Conservation (phyloP, 2,888 invertebrate species). For the Neria commutata region DNA sequence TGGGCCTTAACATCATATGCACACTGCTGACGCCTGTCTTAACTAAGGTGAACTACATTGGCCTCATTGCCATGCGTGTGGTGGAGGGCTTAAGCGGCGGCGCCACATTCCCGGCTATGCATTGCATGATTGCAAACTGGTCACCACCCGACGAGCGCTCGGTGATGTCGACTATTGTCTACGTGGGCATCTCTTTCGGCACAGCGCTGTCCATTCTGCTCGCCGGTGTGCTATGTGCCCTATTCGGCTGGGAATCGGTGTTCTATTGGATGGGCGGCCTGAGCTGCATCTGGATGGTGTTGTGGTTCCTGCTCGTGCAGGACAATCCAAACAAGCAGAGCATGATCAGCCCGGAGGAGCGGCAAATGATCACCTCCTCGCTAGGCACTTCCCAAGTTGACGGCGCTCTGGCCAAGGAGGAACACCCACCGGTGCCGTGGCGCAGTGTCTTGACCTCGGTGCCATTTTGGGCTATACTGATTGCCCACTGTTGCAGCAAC, state of each 20-base stretch:
- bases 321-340: constrained; percentile 74
- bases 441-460: constrained; percentile 71
- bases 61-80: constrained; percentile 73
- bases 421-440: constrained; percentile 74
- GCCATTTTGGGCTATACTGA: constrained; percentile 77
- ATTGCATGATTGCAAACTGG: constrained; percentile 84
- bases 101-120: constrained; percentile 90
- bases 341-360: constrained; percentile 72
- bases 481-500: constrained; percentile 79
- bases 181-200: constrained; percentile 73
- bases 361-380: constrained; percentile 70
- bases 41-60: constrained; percentile 71
- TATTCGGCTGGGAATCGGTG: constrained; percentile 74
- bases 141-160: constrained; percentile 87
- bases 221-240: constrained; percentile 76
- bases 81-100: constrained; percentile 76
- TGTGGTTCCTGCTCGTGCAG: constrained; percentile 73
- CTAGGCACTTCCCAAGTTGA: constrained; percentile 61
- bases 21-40: constrained; percentile 78
- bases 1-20: constrained; percentile 76
- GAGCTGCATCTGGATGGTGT: constrained; percentile 74
- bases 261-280: constrained; percentile 82
- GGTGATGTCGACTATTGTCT: constrained; percentile 79
- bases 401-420: constrained; percentile 33
- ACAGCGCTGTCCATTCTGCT: constrained; percentile 66